Evolutionary conservation across 2,797 vertebrate species (phyloP), one percentile per base, ranked within the genome.

Genomic region (Allobates femoralis): DNA sequence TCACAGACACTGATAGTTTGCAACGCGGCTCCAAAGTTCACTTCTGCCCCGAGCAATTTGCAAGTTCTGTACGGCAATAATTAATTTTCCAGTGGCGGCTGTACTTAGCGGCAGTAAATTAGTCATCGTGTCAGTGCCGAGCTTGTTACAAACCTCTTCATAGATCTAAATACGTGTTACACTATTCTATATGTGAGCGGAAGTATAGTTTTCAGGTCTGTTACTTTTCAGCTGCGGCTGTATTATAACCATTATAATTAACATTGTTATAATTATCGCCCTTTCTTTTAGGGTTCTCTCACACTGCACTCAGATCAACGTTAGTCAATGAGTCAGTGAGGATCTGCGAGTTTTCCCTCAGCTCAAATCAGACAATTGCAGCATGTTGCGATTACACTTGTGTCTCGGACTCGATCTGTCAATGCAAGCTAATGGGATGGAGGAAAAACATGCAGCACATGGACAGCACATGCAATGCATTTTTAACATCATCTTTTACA

Each of bases 41-140:
- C 15, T 11, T 62, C 12, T 23, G 15, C 55, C 53, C 26, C 5
- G 53, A 14, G 37, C 41, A 55, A 56, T 76, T 84, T 76, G 56
- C 82, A 75, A 73, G 51, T 83, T 74, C 12, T 58, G 30, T 10
- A 46, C 46, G 30, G 53, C 19, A n/a, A 66, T 64, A 84, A 84
- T 84, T 76, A 64, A 84, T 84, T 66, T 84, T 26, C 41, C n/a
- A 55, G 60, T 55, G 7, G 23, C 21, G 41, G 34, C 51, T 60
- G 81, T 75, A 83, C 55, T 62, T 84, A 71, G 41, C 78, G 6
- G 82, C 34, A 50, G 26, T 18, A 84, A 62, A 84, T 84, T 84
- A 75, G 71, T 84, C 71, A 32, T 71, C 19, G 28, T 28, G 58
- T 62, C 71, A 26, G 60, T 51, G 26, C 41, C 37, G n/a, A 60